Base-by-base conservation (phyloP, 2,888 invertebrate genomes). In the Drosophila lacicola region DNA sequence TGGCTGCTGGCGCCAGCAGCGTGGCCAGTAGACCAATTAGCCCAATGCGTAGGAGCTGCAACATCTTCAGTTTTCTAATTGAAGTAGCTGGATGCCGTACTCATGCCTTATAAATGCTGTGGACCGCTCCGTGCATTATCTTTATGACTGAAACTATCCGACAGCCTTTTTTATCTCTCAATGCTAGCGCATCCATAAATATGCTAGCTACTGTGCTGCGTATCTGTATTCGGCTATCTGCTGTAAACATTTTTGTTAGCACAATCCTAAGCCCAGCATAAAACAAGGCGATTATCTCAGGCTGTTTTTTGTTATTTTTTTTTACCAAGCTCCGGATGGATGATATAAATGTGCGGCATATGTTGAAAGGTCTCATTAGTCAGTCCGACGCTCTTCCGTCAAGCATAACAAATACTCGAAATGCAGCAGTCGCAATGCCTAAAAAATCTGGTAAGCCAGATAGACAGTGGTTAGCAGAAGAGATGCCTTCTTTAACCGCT, bases 41-140 rank as follows among this genome's bases (percentile, higher is more conserved):
- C 6, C 41, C 51, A n/a, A 50, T 36, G 34, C 33, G 64, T 72
- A 47, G 39, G 14, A 64, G 14, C 62, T 41, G 74, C 51, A 45
- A 44, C 87, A 88, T 83, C 63, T 57, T 64, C 37, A 37, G 19
- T 65, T 29, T 64, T 50, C 19, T 54, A 41, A 79, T 53, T 88
- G 74, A 86, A 47, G 47, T 33, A 8, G 33, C 44, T 25, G 42
- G 17, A 33, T 11, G 37, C 47, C 13, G n/a, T 25, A 21, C 50
- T 25, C 50, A 56, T 54, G 81, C 80, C 70, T 84, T 84, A 58
- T 84, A 88, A 88, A 75, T 70, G 70, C 70, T 67, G 42, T 47
- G 36, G 21, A 8, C 54, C 55, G 49, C 33, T 41, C 5, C 36
- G 6, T 0, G 3, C 37, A n/a, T 42, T 74, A 83, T 88, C 86